Evolutionary conservation across 2,113 vertebrate species (phyloP).

Genomic region (Ornithorhynchus anatinus): DNA sequence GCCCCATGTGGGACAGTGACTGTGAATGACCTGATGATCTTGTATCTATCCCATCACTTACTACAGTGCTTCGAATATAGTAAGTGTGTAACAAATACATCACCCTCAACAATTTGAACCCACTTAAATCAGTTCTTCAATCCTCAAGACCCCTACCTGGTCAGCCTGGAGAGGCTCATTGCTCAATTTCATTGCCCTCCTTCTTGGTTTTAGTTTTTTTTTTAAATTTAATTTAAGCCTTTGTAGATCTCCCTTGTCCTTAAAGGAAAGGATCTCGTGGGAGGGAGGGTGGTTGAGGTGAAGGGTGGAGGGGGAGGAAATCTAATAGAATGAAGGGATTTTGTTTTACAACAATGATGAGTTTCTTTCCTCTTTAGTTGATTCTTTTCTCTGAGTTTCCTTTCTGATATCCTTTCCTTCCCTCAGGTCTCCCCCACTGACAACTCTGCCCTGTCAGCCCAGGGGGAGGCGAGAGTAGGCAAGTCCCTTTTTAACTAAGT

Average conservation of each 20-base stretch:
- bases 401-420: constrained; percentile 43
- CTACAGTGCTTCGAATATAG: too few species aligned
- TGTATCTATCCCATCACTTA: too few species aligned
- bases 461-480: constrained; percentile 63
- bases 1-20: too few species aligned
- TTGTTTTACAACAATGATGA: constrained; percentile 13
- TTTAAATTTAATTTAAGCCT: background rate
- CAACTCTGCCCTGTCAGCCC: constrained; percentile 49
- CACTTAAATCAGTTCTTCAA: too few species aligned
- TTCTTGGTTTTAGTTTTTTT: background rate
- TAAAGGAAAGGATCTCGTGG: background rate
- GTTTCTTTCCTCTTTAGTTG: background rate
- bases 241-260: background rate
- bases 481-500: constrained; percentile 70
- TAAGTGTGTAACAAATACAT: too few species aligned
- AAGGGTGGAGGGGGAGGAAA: background rate
- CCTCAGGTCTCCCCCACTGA: constrained; percentile 41
- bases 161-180: too few species aligned
- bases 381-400: background rate
- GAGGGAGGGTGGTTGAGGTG: too few species aligned
- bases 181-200: too few species aligned
- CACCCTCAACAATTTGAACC: too few species aligned
- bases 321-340: background rate
- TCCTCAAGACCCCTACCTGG: too few species aligned
- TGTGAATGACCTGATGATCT: too few species aligned